These are phyloP conservation scores for Nemotelus pantherinus DNA, from an alignment of 2,888 invertebrate genomes.

Conservation along the genomic window DNA sequence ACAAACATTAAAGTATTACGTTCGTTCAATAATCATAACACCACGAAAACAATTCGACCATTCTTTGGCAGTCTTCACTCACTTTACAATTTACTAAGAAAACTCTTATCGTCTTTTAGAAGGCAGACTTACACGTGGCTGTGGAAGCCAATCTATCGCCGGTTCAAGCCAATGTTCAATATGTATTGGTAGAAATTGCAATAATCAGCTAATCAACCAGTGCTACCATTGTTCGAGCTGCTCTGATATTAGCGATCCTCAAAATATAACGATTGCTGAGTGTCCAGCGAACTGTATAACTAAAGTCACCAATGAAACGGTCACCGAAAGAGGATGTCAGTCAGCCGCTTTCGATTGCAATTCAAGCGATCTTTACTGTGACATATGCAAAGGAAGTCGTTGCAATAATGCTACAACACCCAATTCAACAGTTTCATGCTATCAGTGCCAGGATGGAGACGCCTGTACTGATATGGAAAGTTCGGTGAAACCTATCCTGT, in stretches of 20 bases:
- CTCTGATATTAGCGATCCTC: slow-evolving; percentile 49
- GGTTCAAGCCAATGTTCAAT: slow-evolving; percentile 53
- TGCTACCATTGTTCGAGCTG: slow-evolving; percentile 56
- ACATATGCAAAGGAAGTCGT: neutral
- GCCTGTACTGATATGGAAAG: neutral
- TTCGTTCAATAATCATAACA: too few species aligned
- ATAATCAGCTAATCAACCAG: slow-evolving; percentile 54
- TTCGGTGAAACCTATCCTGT: neutral
- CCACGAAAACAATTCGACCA: too few species aligned
- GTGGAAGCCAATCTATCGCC: slow-evolving; percentile 35
- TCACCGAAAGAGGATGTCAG: slow-evolving; percentile 23
- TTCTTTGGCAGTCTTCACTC: too few species aligned
- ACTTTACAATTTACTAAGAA: neutral
- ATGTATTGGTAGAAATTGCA: slow-evolving; percentile 56
- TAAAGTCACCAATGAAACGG: neutral
- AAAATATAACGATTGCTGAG: slow-evolving; percentile 50
- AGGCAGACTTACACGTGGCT: slow-evolving; percentile 10
- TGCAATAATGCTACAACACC: slow-evolving; percentile 15
- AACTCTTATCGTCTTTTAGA: neutral
- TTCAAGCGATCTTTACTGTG: neutral
- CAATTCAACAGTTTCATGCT: neutral
- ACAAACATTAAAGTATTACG: too few species aligned
- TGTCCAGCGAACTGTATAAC: slow-evolving; percentile 50
- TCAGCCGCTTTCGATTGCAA: neutral
- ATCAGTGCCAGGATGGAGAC: neutral